These are phyloP conservation scores for Meiosimyza decipiens DNA, from an alignment of 2,888 invertebrate species.

Conservation along the genomic window DNA sequence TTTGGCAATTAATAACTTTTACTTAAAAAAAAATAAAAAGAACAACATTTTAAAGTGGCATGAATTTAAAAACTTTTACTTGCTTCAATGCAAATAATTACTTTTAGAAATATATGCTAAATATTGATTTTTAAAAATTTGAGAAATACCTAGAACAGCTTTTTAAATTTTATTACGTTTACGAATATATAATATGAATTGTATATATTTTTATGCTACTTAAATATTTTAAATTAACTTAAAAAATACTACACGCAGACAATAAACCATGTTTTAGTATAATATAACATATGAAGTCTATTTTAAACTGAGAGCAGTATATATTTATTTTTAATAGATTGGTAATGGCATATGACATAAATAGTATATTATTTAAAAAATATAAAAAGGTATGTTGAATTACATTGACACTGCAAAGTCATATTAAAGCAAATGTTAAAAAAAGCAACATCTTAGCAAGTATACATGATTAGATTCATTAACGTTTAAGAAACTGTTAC, in stretches of 20 bases:
- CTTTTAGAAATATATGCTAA: too few relatives aligned
- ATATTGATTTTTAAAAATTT: too few relatives aligned
- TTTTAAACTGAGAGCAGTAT: constrained; percentile 31
- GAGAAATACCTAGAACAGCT: too few relatives aligned
- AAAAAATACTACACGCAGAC: constrained; percentile 30
- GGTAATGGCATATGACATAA: background rate
- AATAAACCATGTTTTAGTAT: constrained; percentile 34
- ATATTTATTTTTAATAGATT: constrained; percentile 32
- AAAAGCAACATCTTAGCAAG: constrained; percentile 24
- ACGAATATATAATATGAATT: background rate
- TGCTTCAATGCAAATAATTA: too few relatives aligned
- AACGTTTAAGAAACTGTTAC: constrained; percentile 32
- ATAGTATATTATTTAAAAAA: constrained; percentile 38
- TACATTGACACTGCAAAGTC: constrained; percentile 12
- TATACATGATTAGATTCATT: too few relatives aligned
- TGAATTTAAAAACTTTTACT: too few relatives aligned
- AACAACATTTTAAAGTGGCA: too few relatives aligned
- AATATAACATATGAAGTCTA: constrained; percentile 15
- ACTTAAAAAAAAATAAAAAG: too few relatives aligned
- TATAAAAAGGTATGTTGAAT: constrained; percentile 29
- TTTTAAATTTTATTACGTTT: too few relatives aligned
- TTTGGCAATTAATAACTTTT: too few relatives aligned
- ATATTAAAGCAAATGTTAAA: constrained; percentile 26
- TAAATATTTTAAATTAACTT: background rate
- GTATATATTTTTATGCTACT: constrained; percentile 1